Evolutionary conservation across 2,888 invertebrate species (phyloP), one percentile per base, ranked within the genome.

Genomic region (Elgonia sp.): DNA sequence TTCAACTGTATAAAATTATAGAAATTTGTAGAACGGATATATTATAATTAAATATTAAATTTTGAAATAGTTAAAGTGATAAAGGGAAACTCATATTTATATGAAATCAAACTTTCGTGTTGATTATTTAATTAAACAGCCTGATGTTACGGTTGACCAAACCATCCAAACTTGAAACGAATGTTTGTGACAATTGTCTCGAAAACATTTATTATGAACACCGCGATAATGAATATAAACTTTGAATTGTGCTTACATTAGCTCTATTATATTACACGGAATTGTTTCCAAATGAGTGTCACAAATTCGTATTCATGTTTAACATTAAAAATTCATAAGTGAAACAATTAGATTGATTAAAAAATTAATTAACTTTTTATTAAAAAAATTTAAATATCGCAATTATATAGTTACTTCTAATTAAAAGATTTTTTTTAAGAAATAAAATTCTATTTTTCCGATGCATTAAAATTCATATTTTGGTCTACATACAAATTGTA

Each of bases 41-140:
- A n/a, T n/a, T n/a, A n/a, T n/a, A n/a, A n/a, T n/a, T n/a, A n/a
- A n/a, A n/a, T n/a, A 42, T n/a, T 62, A 50, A 42, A 29, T 65
- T n/a, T 8, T 40, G 21, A 69, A 80, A 46, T 70, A 60, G n/a
- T n/a, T 12, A 1, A 29, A 16, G 16, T 10, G 39, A 57, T 62
- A 81, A 39, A 69, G 69, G 12, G 21, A 55, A 46, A 60, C 42
- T 79, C 53, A 53, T 53, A 76, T 50, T 55, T 37, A 7, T 60
- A 70, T 21, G 29, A 73, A 63, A 62, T 10, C 62, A 18, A 63
- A 37, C 72, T 73, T 75, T 65, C 63, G 42, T 20, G 65, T 67
- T 77, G 73, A 79, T 86, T 83, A 83, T 86, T 77, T 86, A 73
- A 83, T 87, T 79, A 83, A 85, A 69, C 63, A 75, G 57, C 46